A percentile compares a stretch with the other conserved stretches of the same genome.
Evolutionary conservation across 1,140 invertebrate genomes (phyloP).

Genomic region (Mercenaria mercenaria): DNA sequence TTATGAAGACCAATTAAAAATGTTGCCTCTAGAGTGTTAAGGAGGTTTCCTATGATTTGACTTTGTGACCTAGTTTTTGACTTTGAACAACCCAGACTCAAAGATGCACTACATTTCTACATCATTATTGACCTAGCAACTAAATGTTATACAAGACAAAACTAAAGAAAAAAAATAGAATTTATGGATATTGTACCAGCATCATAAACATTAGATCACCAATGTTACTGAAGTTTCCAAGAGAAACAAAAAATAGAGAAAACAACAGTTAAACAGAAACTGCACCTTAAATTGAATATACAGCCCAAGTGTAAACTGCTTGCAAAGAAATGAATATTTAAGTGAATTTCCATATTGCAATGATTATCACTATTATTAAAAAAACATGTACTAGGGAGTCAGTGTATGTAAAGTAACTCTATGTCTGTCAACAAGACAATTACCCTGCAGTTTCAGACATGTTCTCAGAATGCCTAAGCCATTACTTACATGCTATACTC

Average conservation of each 20-base stretch:
- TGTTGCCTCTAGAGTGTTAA: too few relatives aligned
- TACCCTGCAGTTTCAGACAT: not conserved
- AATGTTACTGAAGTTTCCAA: too few relatives aligned
- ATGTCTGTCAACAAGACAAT: constrained; percentile 27
- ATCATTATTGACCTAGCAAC: too few relatives aligned
- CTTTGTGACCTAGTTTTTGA: too few relatives aligned
- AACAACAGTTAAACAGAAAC: not conserved
- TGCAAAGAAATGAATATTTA: not conserved
- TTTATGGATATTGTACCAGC: too few relatives aligned
- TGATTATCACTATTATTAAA: constrained; percentile 34
- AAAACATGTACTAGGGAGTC: not conserved
- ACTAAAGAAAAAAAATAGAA: too few relatives aligned
- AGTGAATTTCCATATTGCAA: not conserved
- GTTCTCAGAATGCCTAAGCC: not conserved
- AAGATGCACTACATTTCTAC: too few relatives aligned
- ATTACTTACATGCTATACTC: not conserved
- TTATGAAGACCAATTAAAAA: too few relatives aligned
- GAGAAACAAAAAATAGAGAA: not conserved
- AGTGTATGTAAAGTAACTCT: constrained; percentile 32
- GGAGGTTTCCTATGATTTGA: too few relatives aligned
- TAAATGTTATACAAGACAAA: too few relatives aligned
- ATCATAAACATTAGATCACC: too few relatives aligned
- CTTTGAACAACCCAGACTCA: too few relatives aligned
- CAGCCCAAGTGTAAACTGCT: not conserved
- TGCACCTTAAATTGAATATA: not conserved